Evolutionary conservation across 2,113 vertebrate genomes (phyloP).

Genomic region (Dinomys branickii): DNA sequence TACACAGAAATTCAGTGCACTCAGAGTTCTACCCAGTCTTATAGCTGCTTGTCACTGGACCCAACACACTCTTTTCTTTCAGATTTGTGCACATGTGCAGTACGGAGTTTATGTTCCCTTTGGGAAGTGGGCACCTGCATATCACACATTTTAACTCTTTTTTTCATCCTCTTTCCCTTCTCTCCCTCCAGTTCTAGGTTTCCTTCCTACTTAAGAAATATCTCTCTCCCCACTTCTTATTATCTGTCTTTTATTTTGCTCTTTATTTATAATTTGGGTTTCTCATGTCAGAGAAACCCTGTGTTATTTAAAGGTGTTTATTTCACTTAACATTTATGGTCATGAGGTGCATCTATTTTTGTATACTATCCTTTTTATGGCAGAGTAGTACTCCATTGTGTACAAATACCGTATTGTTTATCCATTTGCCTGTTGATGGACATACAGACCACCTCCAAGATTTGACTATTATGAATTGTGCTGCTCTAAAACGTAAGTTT

Average conservation of each 20-base stretch:
- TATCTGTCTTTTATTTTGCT: not conserved
- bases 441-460: not conserved
- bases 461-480: not conserved
- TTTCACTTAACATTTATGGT: not conserved
- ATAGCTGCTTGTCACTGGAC: not conserved
- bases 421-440: not conserved
- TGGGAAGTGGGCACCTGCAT: not conserved
- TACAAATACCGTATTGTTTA: not conserved
- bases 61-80: not conserved
- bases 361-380: not conserved
- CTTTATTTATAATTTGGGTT: not conserved
- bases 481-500: not conserved
- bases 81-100: not conserved
- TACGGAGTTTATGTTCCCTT: not conserved
- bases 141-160: not conserved
- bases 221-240: not conserved
- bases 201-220: not conserved
- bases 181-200: not conserved
- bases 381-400: not conserved
- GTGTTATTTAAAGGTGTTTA: not conserved
- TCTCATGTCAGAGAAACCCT: not conserved
- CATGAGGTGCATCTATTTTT: not conserved
- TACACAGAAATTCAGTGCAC: not conserved
- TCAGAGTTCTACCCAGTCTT: not conserved
- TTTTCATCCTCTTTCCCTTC: not conserved